phyloP scores from a whole-genome alignment of 2,113 vertebrate species.

The Glaucomys volans region DNA sequence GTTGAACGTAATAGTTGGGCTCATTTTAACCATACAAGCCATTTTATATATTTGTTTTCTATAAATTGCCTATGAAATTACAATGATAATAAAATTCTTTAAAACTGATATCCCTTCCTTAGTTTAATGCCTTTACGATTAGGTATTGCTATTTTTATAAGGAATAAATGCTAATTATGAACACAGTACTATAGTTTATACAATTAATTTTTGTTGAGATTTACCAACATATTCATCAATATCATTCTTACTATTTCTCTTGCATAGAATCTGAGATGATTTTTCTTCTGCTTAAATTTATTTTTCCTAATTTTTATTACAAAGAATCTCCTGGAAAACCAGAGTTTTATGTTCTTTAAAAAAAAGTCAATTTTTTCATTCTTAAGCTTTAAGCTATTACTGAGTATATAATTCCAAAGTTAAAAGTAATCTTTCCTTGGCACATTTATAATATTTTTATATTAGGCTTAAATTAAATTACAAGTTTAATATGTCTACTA shows the following conservation, averaged over 20 bases:
- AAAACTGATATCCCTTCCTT: not conserved
- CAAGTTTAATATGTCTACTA: not conserved
- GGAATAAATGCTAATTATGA: not conserved
- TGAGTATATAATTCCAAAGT: not conserved
- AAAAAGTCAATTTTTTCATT: not conserved
- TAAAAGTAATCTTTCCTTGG: not conserved
- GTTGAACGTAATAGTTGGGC: too few relatives aligned
- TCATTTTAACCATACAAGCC: not conserved
- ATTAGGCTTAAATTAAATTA: not conserved
- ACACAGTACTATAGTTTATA: not conserved
- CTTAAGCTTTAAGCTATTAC: not conserved
- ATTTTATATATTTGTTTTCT: not conserved
- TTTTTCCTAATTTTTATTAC: not conserved
- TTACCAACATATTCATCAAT: not conserved
- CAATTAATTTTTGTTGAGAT: not conserved
- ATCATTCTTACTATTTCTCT: not conserved
- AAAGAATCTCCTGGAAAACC: not conserved
- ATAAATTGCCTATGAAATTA: not conserved
- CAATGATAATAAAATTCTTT: not conserved
- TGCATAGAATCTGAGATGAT: not conserved
- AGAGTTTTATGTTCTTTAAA: not conserved
- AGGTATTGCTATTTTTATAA: not conserved
- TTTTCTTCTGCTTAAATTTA: constrained; percentile 15
- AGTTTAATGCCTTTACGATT: not conserved
- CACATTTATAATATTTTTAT: not conserved